These are phyloP conservation scores for Malaclemys terrapin DNA, from an alignment of 2,113 vertebrate genomes.

Conservation along the genomic window DNA sequence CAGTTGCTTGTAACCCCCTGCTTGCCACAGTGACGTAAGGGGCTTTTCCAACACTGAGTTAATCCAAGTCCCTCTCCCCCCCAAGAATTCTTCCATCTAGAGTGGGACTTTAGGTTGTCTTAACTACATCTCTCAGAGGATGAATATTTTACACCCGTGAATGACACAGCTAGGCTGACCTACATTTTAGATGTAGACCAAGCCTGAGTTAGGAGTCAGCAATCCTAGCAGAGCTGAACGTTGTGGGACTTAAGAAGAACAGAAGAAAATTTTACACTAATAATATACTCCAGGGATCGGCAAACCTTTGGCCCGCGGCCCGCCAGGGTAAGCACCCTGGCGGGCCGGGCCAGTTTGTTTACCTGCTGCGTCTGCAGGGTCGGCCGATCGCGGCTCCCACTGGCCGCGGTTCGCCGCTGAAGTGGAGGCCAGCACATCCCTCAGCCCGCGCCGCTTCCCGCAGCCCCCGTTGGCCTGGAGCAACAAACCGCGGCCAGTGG, in stretches of 20 bases:
- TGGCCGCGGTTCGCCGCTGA: too few relatives aligned
- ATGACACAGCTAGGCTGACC: not conserved
- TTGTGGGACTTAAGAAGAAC: not conserved
- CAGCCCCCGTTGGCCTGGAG: too few relatives aligned
- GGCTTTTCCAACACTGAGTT: not conserved
- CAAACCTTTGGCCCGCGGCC: too few relatives aligned
- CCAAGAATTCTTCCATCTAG: not conserved
- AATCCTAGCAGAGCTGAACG: not conserved
- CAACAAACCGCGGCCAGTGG: too few relatives aligned
- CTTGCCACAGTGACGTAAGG: not conserved
- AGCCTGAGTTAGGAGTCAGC: not conserved
- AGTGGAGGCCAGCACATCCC: too few relatives aligned
- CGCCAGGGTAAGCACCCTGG: too few relatives aligned
- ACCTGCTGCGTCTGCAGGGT: too few relatives aligned
- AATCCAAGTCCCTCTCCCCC: not conserved
- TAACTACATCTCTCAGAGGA: not conserved
- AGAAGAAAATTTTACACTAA: not conserved
- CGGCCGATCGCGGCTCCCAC: too few relatives aligned
- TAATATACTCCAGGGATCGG: not conserved
- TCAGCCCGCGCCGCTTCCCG: too few relatives aligned
- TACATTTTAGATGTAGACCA: not conserved
- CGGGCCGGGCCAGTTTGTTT: too few relatives aligned
- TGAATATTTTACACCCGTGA: too few relatives aligned
- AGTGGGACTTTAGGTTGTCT: not conserved
- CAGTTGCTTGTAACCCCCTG: not conserved